These are phyloP conservation scores for Dryomyza anilis DNA, from an alignment of 2,888 invertebrate species.

Conservation along the genomic window DNA sequence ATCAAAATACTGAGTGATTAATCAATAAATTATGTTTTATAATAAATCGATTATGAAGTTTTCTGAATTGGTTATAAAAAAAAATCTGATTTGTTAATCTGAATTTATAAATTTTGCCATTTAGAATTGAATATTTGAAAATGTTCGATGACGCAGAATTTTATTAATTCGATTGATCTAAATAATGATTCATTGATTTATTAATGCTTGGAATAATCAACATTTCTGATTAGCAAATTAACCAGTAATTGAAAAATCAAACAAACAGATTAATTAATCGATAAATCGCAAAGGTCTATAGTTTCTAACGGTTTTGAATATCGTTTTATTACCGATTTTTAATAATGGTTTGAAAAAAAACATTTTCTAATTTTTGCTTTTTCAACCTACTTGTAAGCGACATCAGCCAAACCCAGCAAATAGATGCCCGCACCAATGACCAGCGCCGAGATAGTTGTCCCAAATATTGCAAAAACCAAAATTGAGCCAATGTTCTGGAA, in stretches of 20 bases:
- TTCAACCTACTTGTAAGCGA: slow-evolving; percentile 73
- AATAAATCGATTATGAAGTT: too few species aligned
- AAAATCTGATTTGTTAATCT: not conserved
- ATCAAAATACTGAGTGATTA: too few species aligned
- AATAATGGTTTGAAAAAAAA: too few species aligned
- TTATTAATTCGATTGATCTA: too few species aligned
- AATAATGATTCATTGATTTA: too few species aligned
- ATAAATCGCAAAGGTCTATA: not conserved
- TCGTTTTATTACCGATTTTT: too few species aligned
- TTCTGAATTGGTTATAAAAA: not conserved
- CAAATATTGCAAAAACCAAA: slow-evolving; percentile 94
- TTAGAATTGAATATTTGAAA: too few species aligned
- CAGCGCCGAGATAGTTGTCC: slow-evolving; percentile 95
- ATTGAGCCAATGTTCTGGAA: slow-evolving; percentile 99
- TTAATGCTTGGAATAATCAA: too few species aligned
- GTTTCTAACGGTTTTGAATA: not conserved
- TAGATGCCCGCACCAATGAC: slow-evolving; percentile 97
- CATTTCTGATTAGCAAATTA: too few species aligned
- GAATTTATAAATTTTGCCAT: too few species aligned
- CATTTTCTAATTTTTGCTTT: not conserved
- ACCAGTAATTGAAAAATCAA: not conserved
- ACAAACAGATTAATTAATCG: not conserved
- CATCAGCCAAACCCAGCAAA: slow-evolving; percentile 87
- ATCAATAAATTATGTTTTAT: too few species aligned
- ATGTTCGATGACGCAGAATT: too few species aligned